Conservation (phyloP, 2,113 vertebrate genomes). For the Pleuronectes platessa region DNA sequence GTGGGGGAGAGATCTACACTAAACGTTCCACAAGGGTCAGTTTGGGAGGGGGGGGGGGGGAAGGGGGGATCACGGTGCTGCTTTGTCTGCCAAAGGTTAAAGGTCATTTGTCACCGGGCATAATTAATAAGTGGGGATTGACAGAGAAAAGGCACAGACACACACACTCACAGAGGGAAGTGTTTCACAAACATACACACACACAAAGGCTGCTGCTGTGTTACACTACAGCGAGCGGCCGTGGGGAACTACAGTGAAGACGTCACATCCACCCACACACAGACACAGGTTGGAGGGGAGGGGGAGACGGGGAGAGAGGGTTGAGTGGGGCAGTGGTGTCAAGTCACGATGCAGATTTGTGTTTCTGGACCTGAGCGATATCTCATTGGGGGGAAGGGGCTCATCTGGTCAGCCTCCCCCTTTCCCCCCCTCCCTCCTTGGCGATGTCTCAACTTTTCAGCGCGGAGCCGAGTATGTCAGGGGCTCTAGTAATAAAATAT, state of each 20-base stretch:
- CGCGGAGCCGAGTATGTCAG: constrained; percentile 78
- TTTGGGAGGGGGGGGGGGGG: constrained; percentile 42
- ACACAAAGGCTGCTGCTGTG: constrained; percentile 49
- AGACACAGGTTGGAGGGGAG: constrained; percentile 61
- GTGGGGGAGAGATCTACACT: constrained; percentile 48
- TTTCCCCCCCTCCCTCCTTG: constrained; percentile 76
- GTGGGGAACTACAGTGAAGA: constrained; percentile 37
- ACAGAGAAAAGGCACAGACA: constrained; percentile 44
- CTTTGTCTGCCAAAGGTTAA: constrained; percentile 82
- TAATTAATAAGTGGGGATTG: constrained; percentile 72
- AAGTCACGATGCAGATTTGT: constrained; percentile 85
- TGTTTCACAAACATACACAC: constrained; percentile 32
- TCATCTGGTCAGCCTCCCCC: constrained; percentile 79
- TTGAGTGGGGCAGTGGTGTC: constrained; percentile 75
- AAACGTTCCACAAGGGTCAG: constrained; percentile 69
- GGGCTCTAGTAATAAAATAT: constrained; percentile 84
- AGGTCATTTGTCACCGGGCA: constrained; percentile 73
- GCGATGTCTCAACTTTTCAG: constrained; percentile 80
- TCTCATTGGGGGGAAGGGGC: constrained; percentile 75
- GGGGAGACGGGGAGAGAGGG: constrained; percentile 33
- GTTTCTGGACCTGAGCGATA: constrained; percentile 85
- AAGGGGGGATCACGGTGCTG: constrained; percentile 73
- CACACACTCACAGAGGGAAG: constrained; percentile 48
- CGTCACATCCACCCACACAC: constrained; percentile 50
- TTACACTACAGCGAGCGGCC: constrained; percentile 38